Percentiles rank a stretch among this genome's conserved stretches.
phyloP scores from a whole-genome alignment of 2,113 vertebrate genomes.

The Menidia beryllina region DNA sequence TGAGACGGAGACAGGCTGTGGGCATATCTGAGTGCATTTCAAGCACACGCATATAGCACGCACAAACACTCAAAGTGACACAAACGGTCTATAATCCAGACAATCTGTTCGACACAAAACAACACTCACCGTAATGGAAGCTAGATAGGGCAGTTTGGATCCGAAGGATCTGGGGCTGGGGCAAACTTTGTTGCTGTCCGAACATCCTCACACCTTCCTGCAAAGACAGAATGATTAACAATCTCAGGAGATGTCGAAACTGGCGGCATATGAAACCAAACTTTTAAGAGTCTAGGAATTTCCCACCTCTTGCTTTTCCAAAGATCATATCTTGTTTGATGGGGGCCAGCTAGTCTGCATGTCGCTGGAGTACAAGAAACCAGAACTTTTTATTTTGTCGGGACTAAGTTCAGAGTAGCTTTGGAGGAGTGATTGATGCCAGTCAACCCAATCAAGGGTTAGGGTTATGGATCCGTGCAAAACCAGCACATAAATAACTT shows the following conservation, averaged over 20 bases:
- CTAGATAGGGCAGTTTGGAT: slow-evolving; percentile 48
- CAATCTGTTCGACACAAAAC: slow-evolving; percentile 14
- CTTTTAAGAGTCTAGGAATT: slow-evolving; percentile 20
- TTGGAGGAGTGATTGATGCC: slow-evolving; percentile 66
- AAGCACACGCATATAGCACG: background rate
- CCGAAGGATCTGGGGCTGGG: background rate
- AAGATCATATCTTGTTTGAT: slow-evolving; percentile 44
- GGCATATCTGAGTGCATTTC: slow-evolving; percentile 2
- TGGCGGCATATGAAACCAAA: slow-evolving; percentile 15
- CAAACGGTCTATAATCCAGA: slow-evolving; percentile 18
- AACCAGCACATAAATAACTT: slow-evolving; percentile 61
- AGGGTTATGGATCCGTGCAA: slow-evolving; percentile 68
- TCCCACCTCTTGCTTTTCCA: slow-evolving; percentile 26
- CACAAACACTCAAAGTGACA: slow-evolving; percentile 20
- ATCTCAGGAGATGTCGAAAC: background rate
- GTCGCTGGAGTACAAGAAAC: slow-evolving; percentile 44
- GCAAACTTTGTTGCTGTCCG: slow-evolving; percentile 18
- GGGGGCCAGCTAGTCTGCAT: slow-evolving; percentile 15
- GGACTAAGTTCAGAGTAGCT: slow-evolving; percentile 28
- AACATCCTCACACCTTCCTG: slow-evolving; percentile 11
- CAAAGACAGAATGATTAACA: slow-evolving; percentile 21
- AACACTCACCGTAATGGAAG: slow-evolving; percentile 18
- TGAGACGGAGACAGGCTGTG: background rate
- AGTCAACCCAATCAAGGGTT: slow-evolving; percentile 63
- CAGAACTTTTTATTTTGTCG: slow-evolving; percentile 52